These are phyloP conservation scores for Papilio protenor DNA, from an alignment of 2,888 invertebrate genomes.

Conservation along the genomic window DNA sequence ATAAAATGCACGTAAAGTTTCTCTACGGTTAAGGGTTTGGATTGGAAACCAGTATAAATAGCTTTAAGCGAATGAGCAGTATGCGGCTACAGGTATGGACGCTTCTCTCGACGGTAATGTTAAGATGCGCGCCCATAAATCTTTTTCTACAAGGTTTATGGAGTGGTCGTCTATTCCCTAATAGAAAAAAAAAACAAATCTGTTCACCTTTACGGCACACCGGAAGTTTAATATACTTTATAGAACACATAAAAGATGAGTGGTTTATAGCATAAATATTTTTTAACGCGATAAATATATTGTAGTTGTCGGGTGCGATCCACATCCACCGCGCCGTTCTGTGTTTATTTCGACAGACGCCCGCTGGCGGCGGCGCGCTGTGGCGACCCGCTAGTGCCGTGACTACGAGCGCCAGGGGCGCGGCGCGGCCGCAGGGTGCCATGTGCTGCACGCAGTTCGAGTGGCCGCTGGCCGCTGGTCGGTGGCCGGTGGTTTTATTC, in stretches of 20 bases:
- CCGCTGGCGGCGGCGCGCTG: background rate
- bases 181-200: slow-evolving; percentile 16
- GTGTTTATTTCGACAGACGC: background rate
- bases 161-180: background rate
- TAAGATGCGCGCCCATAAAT: slow-evolving; percentile 13
- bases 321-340: background rate
- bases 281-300: background rate
- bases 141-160: background rate
- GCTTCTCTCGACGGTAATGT: background rate
- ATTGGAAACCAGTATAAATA: background rate
- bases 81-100: background rate
- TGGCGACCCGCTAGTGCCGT: too few relatives aligned
- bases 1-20: background rate
- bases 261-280: background rate
- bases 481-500: background rate
- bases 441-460: background rate
- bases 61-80: background rate
- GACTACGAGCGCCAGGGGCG: too few relatives aligned
- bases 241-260: slow-evolving; percentile 3
- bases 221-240: background rate
- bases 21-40: too few relatives aligned
- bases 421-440: too few relatives aligned
- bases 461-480: background rate
- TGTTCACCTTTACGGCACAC: background rate
- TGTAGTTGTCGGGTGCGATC: background rate